A percentile compares a stretch with the other conserved stretches of the same genome.
Conservation (phyloP, 2,797 vertebrate species). For the Tragelaphus oryx region DNA sequence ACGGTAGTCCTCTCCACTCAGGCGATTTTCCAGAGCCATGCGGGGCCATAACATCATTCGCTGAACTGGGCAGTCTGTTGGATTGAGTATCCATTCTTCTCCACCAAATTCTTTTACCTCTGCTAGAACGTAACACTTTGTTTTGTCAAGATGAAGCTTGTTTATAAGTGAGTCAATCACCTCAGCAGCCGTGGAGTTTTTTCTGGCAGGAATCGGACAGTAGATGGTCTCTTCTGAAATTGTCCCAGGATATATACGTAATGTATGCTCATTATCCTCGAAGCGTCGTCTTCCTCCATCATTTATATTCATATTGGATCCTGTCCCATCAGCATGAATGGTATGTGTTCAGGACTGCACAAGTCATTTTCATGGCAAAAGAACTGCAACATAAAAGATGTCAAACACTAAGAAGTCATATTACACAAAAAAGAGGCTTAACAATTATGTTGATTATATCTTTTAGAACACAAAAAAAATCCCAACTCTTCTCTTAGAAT, state of each 20-base stretch:
- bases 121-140: constrained; percentile 94
- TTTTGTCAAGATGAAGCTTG: constrained; percentile 91
- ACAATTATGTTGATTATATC: neutral
- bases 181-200: constrained; percentile 94
- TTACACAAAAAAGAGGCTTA: neutral
- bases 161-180: constrained; percentile 95
- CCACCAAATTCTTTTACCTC: constrained; percentile 99
- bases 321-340: constrained; percentile 91
- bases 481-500: neutral
- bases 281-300: constrained; percentile 97
- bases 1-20: constrained; percentile 94
- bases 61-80: constrained; percentile 95
- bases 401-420: constrained; percentile 41
- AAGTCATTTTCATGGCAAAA: constrained; percentile 84
- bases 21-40: constrained; percentile 93
- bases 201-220: constrained; percentile 93
- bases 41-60: constrained; percentile 99
- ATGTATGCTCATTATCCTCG: constrained; percentile 93
- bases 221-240: constrained; percentile 97
- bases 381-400: constrained; percentile 77
- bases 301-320: constrained; percentile 95
- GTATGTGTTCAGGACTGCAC: constrained; percentile 72
- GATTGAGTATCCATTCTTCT: constrained; percentile 99
- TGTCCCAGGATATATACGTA: constrained; percentile 94
- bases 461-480: constrained; percentile 33